These are phyloP conservation scores for Trachelus tabidus DNA, from an alignment of 2,888 invertebrate species.

Conservation along the genomic window DNA sequence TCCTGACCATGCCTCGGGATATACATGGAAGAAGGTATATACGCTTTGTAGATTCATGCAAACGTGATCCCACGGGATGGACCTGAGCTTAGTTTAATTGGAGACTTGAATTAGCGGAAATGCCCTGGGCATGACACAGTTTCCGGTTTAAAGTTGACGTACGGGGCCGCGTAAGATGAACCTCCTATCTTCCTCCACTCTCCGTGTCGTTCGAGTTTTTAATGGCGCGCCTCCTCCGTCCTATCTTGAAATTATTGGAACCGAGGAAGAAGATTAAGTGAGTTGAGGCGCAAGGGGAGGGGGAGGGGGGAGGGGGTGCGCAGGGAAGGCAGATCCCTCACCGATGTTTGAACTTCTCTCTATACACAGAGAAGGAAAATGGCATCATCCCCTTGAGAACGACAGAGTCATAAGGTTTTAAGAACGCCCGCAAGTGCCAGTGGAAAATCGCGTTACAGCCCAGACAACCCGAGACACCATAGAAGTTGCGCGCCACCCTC, in stretches of 20 bases:
- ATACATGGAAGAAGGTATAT: neutral
- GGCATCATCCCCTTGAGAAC: slow-evolving; percentile 22
- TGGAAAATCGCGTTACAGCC: neutral
- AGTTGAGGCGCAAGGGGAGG: slow-evolving; percentile 4
- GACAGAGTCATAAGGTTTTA: neutral
- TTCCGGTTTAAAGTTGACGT: neutral
- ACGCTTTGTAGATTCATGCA: slow-evolving; percentile 13
- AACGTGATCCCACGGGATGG: slow-evolving; percentile 17
- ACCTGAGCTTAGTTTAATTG: slow-evolving; percentile 33
- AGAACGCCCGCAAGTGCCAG: neutral
- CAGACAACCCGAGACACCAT: neutral
- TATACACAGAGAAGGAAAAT: slow-evolving; percentile 29
- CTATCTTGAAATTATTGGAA: slow-evolving; percentile 31
- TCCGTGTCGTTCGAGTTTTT: slow-evolving; percentile 32
- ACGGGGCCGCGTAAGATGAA: neutral
- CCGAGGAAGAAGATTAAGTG: neutral
- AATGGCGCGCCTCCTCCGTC: slow-evolving; percentile 25
- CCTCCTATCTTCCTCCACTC: neutral
- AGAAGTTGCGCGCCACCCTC: neutral
- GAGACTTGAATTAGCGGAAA: slow-evolving; percentile 32
- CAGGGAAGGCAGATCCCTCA: neutral
- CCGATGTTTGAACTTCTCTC: slow-evolving; percentile 7
- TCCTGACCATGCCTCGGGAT: neutral
- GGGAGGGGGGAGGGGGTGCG: neutral
- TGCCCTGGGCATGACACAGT: slow-evolving; percentile 14